Base-by-base conservation (phyloP, 1,140 invertebrate species). In the Brachionus koreanus region DNA sequence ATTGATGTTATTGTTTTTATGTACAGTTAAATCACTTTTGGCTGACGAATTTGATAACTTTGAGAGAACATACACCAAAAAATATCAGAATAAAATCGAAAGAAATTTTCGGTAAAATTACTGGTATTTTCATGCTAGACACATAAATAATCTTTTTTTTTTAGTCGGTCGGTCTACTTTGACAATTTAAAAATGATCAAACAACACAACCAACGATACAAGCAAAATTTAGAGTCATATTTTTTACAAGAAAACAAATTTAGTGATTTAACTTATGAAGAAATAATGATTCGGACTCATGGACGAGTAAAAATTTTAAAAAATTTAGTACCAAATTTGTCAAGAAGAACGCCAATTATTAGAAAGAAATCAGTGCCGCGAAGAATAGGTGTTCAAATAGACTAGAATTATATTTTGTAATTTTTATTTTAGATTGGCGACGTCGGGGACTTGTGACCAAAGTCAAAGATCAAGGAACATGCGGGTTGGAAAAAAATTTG, bases 381-480 rank as follows among this genome's bases (percentile, higher is more conserved):
- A 37, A 37, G 35, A 69, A 5, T 69, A 37, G 65, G 65, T 69
- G 3, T 5, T 13, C 12, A 19, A 69, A 69, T 4, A 69, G 5
- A 16, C 37, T 69, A 13, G 10, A 65, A 67, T 42, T 72, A 39
- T 72, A 16, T 65, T 35, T 10, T 19, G 12, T 16, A 10, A 33
- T 65, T 39, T 37, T 9, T 23, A n/a, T 29, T 39, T 39, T 37
- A 76, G 82, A 83, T 35, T 83, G 82, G 82, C 23, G 82, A 75
- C 35, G 49, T 19, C 13, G n/a, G 10, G 67, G 67, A 25, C 3
- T 43, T 0, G 82, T 83, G 2, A 83, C 82, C 29, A 9, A 25
- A n/a, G 67, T 83, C 2, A 83, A 75, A 52, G 57, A 83, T 35
- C 82, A 83, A 83, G 82, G 67, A 33, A 13, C 19, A 72, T 83